phyloP scores from a whole-genome alignment of 2,113 vertebrate species.

The Poeciliopsis occidentalis region DNA sequence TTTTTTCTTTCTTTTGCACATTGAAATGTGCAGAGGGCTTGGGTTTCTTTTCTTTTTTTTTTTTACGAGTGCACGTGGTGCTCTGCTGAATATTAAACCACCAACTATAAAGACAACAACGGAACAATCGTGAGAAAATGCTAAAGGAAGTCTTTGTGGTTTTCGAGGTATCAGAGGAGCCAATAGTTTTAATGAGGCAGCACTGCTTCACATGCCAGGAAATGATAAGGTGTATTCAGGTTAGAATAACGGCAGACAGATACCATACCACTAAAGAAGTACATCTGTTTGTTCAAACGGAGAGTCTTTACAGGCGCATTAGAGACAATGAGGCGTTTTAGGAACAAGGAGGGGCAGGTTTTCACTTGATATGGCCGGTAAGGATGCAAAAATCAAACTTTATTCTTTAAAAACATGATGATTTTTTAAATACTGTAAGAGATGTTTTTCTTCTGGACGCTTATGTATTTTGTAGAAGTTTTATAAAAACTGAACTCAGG shows the following conservation, averaged over 20 bases:
- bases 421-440: not conserved
- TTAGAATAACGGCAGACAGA: conserved; percentile 60
- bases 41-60: conserved; percentile 16
- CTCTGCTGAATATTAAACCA: conserved; percentile 77
- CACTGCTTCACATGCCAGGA: conserved; percentile 74
- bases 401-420: conserved; percentile 6
- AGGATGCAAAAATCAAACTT: conserved; percentile 32
- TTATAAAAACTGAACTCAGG: conserved; percentile 1
- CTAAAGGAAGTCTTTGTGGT: conserved; percentile 78
- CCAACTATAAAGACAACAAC: conserved; percentile 74
- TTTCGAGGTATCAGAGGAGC: conserved; percentile 73
- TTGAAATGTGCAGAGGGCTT: conserved; percentile 29
- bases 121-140: conserved; percentile 69
- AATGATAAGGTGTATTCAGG: conserved; percentile 67
- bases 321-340: conserved; percentile 6
- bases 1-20: conserved; percentile 11
- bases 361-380: conserved; percentile 48
- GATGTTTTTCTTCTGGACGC: conserved; percentile 6
- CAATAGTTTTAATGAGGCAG: conserved; percentile 73
- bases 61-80: conserved; percentile 52
- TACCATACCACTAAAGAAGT: conserved; percentile 23
- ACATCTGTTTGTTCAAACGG: conserved; percentile 20
- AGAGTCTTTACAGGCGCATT: conserved; percentile 17
- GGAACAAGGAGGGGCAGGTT: conserved; percentile 19
- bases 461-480: not conserved